Evolutionary conservation across 2,113 vertebrate genomes (phyloP), one percentile per base, ranked within the genome.

Genomic region (Phodopus roborovskii): DNA sequence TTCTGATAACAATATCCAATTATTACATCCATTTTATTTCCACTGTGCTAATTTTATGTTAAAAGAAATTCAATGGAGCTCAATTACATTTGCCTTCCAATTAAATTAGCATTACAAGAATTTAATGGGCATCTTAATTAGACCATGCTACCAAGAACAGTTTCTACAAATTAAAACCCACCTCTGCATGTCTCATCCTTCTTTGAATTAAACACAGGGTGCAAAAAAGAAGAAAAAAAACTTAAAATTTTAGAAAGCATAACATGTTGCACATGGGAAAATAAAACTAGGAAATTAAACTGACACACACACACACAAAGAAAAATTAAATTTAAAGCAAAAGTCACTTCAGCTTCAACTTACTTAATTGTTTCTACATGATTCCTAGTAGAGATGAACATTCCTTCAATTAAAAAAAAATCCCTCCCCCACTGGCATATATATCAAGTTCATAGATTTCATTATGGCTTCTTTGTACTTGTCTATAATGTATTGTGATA

Each of bases 91-190:
- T 94, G 81, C 78, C 24, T 95, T 89, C 88, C 97, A 97, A 96
- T 98, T 97, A 98, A 98, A 96, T 97, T 97, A 98, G 24, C 87
- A 96, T 92, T 94, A 90, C 81, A 97, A 73, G 48, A 98, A 98
- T 95, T 58, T 92, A 98, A 97, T 93, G 88, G 70, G 62, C 94
- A 39, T 82, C 95, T 96, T 95, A 98, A 97, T 97, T 97, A 96
- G 71, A 33, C 82, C 90, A 92, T 86, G 36, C 4, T 90, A 96
- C 82, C 95, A 96, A 96, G 94, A 98, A 42, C 28, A 95, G 97
- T 98, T 97, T 79, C 97, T 92, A 92, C 48, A 94, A 96, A 97
- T 92, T 93, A 97, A 97, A 97, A 89, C 70, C 45, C 56, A 97
- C 83, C 53, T 64, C 91, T 97, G 26, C 26, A 84, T 95, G 56